These are phyloP conservation scores for Gallinago media DNA, from an alignment of 2,113 vertebrate species.

Conservation along the genomic window DNA sequence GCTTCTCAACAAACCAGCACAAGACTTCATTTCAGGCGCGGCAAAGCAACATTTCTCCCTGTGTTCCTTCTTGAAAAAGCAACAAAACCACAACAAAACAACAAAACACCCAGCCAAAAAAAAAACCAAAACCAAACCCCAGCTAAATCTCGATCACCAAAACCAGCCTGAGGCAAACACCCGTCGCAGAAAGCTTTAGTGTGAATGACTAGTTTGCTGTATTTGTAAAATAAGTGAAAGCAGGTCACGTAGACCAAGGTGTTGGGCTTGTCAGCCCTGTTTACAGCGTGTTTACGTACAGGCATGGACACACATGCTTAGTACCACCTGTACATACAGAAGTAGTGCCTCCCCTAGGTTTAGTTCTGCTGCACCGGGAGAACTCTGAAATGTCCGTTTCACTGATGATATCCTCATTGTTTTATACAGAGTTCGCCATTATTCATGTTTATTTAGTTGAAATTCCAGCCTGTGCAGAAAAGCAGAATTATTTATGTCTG, in stretches of 20 bases:
- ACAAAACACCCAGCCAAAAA: not conserved
- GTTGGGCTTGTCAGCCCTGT: not conserved
- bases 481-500: not conserved
- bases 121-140: not conserved
- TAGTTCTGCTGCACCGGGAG: not conserved
- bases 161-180: not conserved
- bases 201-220: not conserved
- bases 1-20: not conserved
- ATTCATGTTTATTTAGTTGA: not conserved
- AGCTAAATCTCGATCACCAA: not conserved
- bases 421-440: not conserved
- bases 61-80: not conserved
- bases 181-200: not conserved
- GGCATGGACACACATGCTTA: not conserved
- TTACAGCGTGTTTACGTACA: not conserved
- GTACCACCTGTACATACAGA: not conserved
- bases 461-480: not conserved
- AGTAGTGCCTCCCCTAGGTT: not conserved
- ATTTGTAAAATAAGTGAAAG: not conserved
- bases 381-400: not conserved
- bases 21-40: not conserved
- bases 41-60: not conserved
- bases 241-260: not conserved
- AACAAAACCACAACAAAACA: not conserved
- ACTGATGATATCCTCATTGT: fast-evolving